Conservation (phyloP, 2,797 vertebrate species). For the Fringilla coelebs region DNA sequence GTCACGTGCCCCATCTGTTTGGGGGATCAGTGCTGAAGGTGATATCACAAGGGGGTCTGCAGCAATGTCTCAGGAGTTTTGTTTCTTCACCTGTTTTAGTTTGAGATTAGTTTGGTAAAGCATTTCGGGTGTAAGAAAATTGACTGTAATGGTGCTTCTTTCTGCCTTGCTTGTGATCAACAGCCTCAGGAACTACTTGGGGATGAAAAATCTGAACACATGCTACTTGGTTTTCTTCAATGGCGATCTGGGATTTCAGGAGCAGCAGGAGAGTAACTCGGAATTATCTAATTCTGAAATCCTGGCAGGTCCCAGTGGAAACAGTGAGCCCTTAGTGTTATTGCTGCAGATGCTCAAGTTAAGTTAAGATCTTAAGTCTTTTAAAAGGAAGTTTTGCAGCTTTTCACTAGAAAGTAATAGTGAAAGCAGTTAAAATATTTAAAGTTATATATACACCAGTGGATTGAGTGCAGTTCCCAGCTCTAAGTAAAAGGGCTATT, state of each 20-base stretch:
- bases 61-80: neutral
- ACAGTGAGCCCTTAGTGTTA: neutral
- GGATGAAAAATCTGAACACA: neutral
- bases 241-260: neutral
- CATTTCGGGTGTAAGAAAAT: neutral
- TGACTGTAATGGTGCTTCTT: neutral
- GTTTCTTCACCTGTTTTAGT: neutral
- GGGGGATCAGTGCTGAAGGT: neutral
- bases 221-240: neutral
- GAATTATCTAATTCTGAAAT: slow-evolving; percentile 4
- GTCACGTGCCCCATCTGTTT: neutral
- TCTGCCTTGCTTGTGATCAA: neutral
- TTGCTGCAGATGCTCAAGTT: neutral
- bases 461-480: neutral
- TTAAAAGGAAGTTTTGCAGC: neutral
- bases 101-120: neutral
- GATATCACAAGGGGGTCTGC: neutral
- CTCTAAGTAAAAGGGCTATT: neutral
- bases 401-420: neutral
- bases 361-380: neutral
- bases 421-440: neutral
- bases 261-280: neutral
- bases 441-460: neutral
- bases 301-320: neutral
- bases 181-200: neutral